Evolutionary conservation across 2,113 vertebrate species (phyloP).

Genomic region (Thryonomys swinderianus): DNA sequence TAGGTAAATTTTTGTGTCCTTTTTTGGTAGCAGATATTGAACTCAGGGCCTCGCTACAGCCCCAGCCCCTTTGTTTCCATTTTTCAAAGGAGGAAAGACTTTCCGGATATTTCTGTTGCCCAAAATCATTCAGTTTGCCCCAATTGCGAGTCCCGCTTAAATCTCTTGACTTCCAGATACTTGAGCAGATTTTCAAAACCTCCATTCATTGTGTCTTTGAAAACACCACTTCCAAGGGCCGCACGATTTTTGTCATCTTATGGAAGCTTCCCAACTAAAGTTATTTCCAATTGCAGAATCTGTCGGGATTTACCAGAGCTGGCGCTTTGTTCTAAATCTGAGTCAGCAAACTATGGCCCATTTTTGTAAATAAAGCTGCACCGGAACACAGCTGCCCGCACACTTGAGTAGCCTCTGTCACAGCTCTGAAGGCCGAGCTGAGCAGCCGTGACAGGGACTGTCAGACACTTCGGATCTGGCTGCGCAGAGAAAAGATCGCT

Average conservation of each 20-base stretch:
- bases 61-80: background rate
- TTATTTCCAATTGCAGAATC: background rate
- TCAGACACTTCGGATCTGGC: background rate
- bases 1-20: background rate
- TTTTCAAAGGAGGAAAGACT: conserved; percentile 10
- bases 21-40: background rate
- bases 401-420: background rate
- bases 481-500: background rate
- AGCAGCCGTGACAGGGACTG: background rate
- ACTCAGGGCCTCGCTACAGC: too few relatives aligned
- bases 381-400: background rate
- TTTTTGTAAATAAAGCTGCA: conserved; percentile 30
- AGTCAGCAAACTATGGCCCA: background rate
- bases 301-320: background rate
- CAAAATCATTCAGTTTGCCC: background rate
- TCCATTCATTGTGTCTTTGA: background rate
- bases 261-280: background rate
- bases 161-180: background rate
- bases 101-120: background rate
- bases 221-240: background rate
- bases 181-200: background rate
- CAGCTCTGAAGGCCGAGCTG: background rate
- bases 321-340: background rate
- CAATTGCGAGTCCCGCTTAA: background rate
- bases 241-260: background rate